phyloP scores from a whole-genome alignment of 2,113 vertebrate species.

The Larimichthys crocea region DNA sequence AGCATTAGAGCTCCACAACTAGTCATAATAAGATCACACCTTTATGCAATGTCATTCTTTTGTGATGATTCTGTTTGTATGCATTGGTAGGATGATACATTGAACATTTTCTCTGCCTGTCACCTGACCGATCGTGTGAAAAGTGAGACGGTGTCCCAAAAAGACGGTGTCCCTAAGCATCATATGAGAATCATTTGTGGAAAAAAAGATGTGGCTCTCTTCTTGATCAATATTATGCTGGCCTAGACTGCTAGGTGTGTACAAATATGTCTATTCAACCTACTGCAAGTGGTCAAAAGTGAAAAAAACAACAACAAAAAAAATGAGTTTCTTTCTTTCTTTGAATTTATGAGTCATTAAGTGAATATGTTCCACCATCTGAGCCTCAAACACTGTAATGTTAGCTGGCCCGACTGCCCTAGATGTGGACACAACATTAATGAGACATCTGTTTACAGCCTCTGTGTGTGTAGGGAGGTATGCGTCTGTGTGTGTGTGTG shows the following conservation, averaged over 20 bases:
- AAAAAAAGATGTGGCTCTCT: not conserved
- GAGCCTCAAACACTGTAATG: conserved; percentile 46
- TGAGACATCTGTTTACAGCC: conserved; percentile 70
- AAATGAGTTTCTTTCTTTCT: not conserved
- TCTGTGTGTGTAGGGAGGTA: conserved; percentile 5
- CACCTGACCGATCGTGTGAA: not conserved
- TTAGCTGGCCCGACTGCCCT: conserved; percentile 52
- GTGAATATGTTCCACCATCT: conserved; percentile 32
- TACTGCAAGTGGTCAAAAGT: not conserved
- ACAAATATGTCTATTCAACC: conserved; percentile 19
- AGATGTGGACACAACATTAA: conserved; percentile 61
- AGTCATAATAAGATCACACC: not conserved
- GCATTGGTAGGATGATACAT: no score
- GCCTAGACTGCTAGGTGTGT: not conserved
- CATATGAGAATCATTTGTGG: not conserved
- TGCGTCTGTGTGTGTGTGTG: conserved; percentile 1
- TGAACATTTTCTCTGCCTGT: not conserved
- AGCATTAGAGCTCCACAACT: not conserved
- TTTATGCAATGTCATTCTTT: not conserved
- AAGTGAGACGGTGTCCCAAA: not conserved
- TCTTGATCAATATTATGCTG: not conserved
- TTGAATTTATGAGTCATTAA: conserved; percentile 31
- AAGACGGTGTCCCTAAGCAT: not conserved
- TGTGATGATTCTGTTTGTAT: no score
- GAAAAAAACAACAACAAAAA: conserved; percentile 26